Base-by-base conservation (phyloP, 2,797 vertebrate genomes). In the Rhinophrynus dorsalis region DNA sequence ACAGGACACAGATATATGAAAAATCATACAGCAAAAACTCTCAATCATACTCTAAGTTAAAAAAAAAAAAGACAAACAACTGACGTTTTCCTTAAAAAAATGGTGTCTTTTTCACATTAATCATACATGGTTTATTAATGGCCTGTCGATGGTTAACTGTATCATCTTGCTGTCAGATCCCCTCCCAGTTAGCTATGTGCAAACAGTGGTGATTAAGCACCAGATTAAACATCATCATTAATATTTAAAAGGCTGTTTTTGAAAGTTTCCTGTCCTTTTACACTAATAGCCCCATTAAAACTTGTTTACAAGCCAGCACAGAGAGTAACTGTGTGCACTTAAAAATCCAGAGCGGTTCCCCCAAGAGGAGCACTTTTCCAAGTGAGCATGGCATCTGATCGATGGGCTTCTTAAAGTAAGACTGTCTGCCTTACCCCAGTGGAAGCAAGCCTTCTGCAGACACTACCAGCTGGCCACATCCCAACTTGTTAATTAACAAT, bases 191-290 rank as follows among this genome's bases (percentile, higher is more conserved):
- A 75, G 78, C 71, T 68, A 82, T 90, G 88, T 87, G 88, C 89
- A 92, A 92, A 89, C 89, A 89, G 83, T 92, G 92, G 95, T 98
- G 96, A 98, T 98, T 96, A 98, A 98, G 94, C 91, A 81, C 88
- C 91, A 94, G 93, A 97, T 98, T 98, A 98, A 98, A 93, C 91
- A 95, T 93, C 84, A 88, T 93, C 93, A 97, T 99, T 87, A 98
- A 99, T 99, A 95, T 95, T 97, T 90, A 90, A 95, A 87, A 88
- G 90, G 88, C 88, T 93, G 91, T 76, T 92, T 93, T 89, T 91
- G 92, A 66, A 92, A 87, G 88, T 91, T 97, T 98, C 96, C 96
- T 98, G 95, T 95, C 89, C 88, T 91, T 90, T 91, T 94, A 89
- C 89, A 91, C 93, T 96, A 96, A 95, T 94, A 95, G 92, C 90